Percentiles rank a stretch among this genome's conserved stretches.
Conservation (phyloP, 2,797 vertebrate genomes). For the Amniataba percoides region DNA sequence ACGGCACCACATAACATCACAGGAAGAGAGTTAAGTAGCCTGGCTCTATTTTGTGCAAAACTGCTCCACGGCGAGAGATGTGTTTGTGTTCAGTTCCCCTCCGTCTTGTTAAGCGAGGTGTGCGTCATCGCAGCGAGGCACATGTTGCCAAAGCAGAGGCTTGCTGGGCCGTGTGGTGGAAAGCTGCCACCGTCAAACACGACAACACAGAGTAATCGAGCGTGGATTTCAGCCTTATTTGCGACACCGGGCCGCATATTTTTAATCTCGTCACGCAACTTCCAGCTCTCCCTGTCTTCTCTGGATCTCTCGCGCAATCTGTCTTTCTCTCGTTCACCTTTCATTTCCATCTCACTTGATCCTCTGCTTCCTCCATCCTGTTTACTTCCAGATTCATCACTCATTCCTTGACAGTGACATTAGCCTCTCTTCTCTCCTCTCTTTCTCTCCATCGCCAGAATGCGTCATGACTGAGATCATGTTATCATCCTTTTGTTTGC, state of each 20-base stretch:
- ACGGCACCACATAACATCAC: conserved; percentile 54
- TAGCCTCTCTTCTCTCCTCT: not conserved
- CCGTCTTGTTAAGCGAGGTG: conserved; percentile 21
- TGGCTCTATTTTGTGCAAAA: conserved; percentile 58
- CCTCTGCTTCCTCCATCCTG: conserved; percentile 51
- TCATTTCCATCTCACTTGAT: conserved; percentile 54
- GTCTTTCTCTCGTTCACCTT: conserved; percentile 35
- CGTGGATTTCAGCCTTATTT: conserved; percentile 59
- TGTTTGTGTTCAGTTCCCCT: conserved; percentile 59
- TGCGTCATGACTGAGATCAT: conserved; percentile 26
- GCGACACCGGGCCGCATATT: conserved; percentile 41
- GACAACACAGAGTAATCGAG: conserved; percentile 55
- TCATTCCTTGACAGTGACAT: conserved; percentile 55
- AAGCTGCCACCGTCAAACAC: conserved; percentile 53
- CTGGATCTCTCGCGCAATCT: conserved; percentile 25
- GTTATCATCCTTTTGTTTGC: conserved; percentile 21
- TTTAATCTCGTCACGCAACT: conserved; percentile 69
- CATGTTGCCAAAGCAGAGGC: conserved; percentile 80
- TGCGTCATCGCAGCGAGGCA: conserved; percentile 65
- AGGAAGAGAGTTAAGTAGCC: conserved; percentile 44
- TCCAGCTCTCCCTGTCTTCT: conserved; percentile 50
- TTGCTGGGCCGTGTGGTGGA: conserved; percentile 42
- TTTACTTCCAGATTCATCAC: conserved; percentile 43
- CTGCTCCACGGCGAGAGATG: conserved; percentile 30
- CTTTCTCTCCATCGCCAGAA: not conserved